Evolutionary conservation across 1,140 invertebrate species (phyloP).

Genomic region (Asbolus verrucosus): DNA sequence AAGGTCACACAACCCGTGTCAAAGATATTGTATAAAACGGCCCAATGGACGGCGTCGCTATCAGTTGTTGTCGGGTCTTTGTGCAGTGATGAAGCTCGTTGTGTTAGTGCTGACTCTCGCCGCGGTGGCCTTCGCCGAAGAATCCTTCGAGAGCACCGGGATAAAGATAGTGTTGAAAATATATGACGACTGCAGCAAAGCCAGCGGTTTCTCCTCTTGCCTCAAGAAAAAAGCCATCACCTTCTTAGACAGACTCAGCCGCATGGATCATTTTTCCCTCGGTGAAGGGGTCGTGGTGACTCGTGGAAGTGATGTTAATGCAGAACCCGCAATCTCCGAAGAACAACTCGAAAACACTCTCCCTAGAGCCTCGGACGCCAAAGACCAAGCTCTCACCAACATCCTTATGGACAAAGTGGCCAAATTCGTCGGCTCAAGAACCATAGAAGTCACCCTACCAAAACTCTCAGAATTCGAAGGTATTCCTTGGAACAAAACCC

Average conservation of each 20-base stretch:
- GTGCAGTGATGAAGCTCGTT: slow-evolving; percentile 58
- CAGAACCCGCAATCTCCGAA: slow-evolving; percentile 66
- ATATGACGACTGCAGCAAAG: slow-evolving; percentile 73
- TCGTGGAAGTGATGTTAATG: slow-evolving; percentile 66
- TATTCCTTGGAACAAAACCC: slow-evolving; percentile 61
- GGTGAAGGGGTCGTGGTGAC: slow-evolving; percentile 76
- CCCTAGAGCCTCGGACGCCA: slow-evolving; percentile 72
- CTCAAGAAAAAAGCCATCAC: slow-evolving; percentile 84
- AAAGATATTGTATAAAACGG: slow-evolving; percentile 58
- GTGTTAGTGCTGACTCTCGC: slow-evolving; percentile 59
- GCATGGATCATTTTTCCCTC: slow-evolving; percentile 75
- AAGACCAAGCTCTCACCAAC: slow-evolving; percentile 74
- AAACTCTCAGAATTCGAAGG: slow-evolving; percentile 83
- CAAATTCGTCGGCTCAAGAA: slow-evolving; percentile 78
- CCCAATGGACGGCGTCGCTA: slow-evolving; percentile 23
- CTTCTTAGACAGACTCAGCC: slow-evolving; percentile 78
- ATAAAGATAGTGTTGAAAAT: slow-evolving; percentile 70
- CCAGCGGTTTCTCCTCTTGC: slow-evolving; percentile 75
- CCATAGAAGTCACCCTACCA: slow-evolving; percentile 79
- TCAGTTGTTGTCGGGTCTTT: slow-evolving; percentile 46
- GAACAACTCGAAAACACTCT: slow-evolving; percentile 76
- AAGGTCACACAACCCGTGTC: slow-evolving; percentile 59
- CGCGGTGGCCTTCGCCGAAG: slow-evolving; percentile 48
- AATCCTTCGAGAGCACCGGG: slow-evolving; percentile 65
- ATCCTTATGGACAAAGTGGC: slow-evolving; percentile 79